phyloP scores from a whole-genome alignment of 92 coral and sea anemone species.

The Pocillopora grandis region DNA sequence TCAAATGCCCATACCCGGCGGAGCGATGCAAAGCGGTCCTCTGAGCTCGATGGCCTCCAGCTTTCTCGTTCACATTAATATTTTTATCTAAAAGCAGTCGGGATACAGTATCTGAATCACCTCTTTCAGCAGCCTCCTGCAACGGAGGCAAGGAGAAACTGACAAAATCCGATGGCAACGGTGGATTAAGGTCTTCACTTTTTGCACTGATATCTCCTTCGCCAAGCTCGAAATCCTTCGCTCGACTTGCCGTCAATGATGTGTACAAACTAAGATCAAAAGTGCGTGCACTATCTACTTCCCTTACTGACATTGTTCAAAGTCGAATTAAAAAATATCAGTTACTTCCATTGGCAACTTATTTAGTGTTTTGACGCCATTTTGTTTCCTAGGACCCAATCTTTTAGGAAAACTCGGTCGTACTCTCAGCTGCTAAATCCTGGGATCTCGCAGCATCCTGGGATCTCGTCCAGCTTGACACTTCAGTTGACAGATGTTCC shows the following conservation, averaged over 20 bases:
- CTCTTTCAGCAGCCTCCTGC: conserved; percentile 90
- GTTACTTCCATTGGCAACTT: neutral
- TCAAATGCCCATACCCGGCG: conserved; percentile 87
- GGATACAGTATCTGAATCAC: conserved; percentile 61
- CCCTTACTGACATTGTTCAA: conserved; percentile 29
- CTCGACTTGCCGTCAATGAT: conserved; percentile 31
- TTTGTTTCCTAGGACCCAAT: conserved; percentile 41
- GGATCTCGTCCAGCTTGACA: neutral
- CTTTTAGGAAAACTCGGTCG: neutral
- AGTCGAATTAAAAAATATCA: neutral
- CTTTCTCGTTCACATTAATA: conserved; percentile 72
- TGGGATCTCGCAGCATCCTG: neutral
- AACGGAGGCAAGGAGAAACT: conserved; percentile 45
- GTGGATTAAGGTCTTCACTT: conserved; percentile 24
- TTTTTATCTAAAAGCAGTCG: conserved; percentile 56
- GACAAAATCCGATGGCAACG: conserved; percentile 25
- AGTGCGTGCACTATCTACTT: conserved; percentile 25
- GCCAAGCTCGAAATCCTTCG: conserved; percentile 33
- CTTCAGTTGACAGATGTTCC: neutral
- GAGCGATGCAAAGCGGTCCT: conserved; percentile 94
- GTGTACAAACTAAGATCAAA: conserved; percentile 23
- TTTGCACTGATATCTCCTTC: conserved; percentile 23
- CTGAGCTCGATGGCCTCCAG: conserved; percentile 87
- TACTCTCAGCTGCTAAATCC: neutral
- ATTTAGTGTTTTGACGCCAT: conserved; percentile 6